Percentiles rank a stretch among this genome's conserved stretches.
Conservation (phyloP, 2,113 vertebrate species). For the Ochotona curzoniae region DNA sequence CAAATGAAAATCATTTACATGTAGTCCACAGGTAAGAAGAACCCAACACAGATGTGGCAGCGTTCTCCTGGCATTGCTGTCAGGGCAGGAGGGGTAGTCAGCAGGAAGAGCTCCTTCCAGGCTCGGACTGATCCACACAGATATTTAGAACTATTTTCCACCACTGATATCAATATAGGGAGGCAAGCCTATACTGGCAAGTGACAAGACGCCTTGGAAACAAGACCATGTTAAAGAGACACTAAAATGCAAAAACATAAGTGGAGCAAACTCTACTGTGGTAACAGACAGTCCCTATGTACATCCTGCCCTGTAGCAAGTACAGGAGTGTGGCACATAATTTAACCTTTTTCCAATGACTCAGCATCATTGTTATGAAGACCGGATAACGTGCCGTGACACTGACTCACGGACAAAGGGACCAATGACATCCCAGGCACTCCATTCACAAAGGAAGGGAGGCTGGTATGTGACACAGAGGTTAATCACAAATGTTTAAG, state of each 20-base stretch:
- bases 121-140: background rate
- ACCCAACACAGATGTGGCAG: background rate
- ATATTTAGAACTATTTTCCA: slow-evolving; percentile 16
- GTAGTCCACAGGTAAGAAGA: background rate
- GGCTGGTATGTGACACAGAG: background rate
- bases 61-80: background rate
- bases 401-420: background rate
- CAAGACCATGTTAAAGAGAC: background rate
- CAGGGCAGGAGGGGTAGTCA: background rate
- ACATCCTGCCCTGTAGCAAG: slow-evolving; percentile 38
- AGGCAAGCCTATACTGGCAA: background rate
- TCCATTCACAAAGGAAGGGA: background rate
- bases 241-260: background rate
- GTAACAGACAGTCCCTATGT: slow-evolving; percentile 37
- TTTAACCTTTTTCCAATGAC: slow-evolving; percentile 23
- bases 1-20: background rate
- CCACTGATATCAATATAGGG: background rate
- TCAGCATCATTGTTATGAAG: background rate
- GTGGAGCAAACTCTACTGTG: background rate
- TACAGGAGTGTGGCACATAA: background rate
- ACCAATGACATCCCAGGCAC: background rate
- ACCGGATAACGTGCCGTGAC: background rate
- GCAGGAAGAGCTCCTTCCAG: background rate
- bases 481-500: slow-evolving; percentile 11
- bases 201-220: background rate